Conservation (phyloP, 2,113 vertebrate species). For the Malurus cyaneus region DNA sequence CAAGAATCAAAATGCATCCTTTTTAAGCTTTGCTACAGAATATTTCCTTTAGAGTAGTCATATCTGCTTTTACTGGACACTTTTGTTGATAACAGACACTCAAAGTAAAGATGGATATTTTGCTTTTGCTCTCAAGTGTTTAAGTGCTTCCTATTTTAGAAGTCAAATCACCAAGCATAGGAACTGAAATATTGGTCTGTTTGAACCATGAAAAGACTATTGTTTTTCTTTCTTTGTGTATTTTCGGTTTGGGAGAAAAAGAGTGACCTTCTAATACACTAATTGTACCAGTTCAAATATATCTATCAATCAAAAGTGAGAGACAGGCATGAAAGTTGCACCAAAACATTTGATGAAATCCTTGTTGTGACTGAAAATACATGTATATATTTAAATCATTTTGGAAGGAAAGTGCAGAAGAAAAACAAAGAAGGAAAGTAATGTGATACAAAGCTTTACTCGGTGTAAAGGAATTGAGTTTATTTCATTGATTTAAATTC, state of each 20-base stretch:
- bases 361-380: background rate
- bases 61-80: background rate
- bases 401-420: background rate
- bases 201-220: background rate
- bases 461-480: background rate
- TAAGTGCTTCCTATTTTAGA: background rate
- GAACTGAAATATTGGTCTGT: background rate
- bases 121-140: background rate
- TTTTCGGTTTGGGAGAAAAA: background rate
- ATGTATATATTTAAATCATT: background rate
- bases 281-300: background rate
- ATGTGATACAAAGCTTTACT: background rate
- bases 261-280: background rate
- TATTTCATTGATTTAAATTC: background rate
- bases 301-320: background rate
- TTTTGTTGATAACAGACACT: background rate
- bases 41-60: background rate
- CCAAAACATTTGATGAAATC: background rate
- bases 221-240: background rate
- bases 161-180: background rate
- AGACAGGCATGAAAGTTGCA: background rate
- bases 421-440: background rate
- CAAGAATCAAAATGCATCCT: background rate
- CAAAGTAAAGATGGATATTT: background rate
- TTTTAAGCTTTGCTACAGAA: background rate